These are phyloP conservation scores for Progne subis DNA, from an alignment of 2,113 vertebrate species.

Conservation along the genomic window DNA sequence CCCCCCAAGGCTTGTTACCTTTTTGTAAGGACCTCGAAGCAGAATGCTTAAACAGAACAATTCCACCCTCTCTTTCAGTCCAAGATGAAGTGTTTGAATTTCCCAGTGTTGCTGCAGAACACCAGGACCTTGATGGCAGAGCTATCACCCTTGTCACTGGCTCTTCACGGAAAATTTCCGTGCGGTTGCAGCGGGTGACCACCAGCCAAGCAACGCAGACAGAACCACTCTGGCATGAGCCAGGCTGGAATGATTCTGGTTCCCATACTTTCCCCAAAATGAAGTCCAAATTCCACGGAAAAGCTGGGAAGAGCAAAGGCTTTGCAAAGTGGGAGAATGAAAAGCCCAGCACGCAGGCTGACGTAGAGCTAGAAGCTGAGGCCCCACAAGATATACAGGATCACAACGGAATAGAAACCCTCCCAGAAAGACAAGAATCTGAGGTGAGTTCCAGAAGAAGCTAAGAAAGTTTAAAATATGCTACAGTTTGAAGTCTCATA, in stretches of 20 bases:
- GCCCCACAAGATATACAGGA: slow-evolving; percentile 44
- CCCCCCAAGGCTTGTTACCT: not conserved
- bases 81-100: slow-evolving; percentile 94
- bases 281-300: slow-evolving; percentile 87
- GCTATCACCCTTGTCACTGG: slow-evolving; percentile 94
- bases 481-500: not conserved
- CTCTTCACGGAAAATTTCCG: slow-evolving; percentile 91
- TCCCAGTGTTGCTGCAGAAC: slow-evolving; percentile 73
- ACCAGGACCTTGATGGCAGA: slow-evolving; percentile 78
- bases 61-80: slow-evolving; percentile 72
- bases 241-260: slow-evolving; percentile 84
- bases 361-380: slow-evolving; percentile 65
- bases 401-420: slow-evolving; percentile 73
- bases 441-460: slow-evolving; percentile 69
- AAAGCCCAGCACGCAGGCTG: slow-evolving; percentile 64
- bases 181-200: slow-evolving; percentile 89
- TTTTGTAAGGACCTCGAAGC: not conserved
- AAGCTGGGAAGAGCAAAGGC: slow-evolving; percentile 87
- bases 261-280: slow-evolving; percentile 97
- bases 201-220: slow-evolving; percentile 95
- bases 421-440: slow-evolving; percentile 72
- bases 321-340: slow-evolving; percentile 92
- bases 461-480: not conserved
- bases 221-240: slow-evolving; percentile 89
- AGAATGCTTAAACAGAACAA: not conserved